Base-by-base conservation (phyloP, 2,113 vertebrate species). In the Crotalus helleri region DNA sequence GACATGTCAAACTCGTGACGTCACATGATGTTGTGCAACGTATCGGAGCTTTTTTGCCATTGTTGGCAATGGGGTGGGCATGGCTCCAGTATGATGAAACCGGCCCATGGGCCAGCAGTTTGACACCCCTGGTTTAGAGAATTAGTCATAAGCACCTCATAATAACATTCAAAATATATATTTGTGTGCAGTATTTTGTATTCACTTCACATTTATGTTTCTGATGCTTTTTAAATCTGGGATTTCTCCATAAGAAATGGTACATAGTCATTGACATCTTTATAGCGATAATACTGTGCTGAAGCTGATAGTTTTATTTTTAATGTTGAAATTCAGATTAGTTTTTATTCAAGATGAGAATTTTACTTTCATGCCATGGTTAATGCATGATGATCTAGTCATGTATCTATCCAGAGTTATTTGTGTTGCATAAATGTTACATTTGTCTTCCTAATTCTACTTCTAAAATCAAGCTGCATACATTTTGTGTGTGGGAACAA, bases 311-410 rank as follows among this genome's bases (percentile, higher is more conserved):
- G 33, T 61, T 69, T 64, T 39, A 46, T 21, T 26, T 93, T 85
- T 58, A 92, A 90, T 46, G 39, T 51, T 87, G 33, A 88, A 57
- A 81, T 57, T 81, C 26, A 53, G 88, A 58, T 53, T 81, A 5
- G 8, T 81, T 91, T 88, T 59, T 93, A 4, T 58, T 91, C 88
- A 51, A 81, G 12, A 93, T 59, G 7, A 92, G 85, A 58, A 58
- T 61, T 81, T 81, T 88, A 19, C 21, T 88, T 61, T 2, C 15
- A 17, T 81, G 12, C 3, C 29, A 24, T 69, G 15, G 26, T 93
- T 49, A 61, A 86, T 55, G 29, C 11, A 33, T 23, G 24, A 53
- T 90, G 54, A 5, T 49, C 11, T 51, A 8, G 44, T 26, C 24
- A 23, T n/a, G 15, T 23, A 74, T 4, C 19, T 21, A 81, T 57